These are phyloP conservation scores for Helicoverpa assulta DNA, from an alignment of 2,888 invertebrate genomes.

Conservation along the genomic window DNA sequence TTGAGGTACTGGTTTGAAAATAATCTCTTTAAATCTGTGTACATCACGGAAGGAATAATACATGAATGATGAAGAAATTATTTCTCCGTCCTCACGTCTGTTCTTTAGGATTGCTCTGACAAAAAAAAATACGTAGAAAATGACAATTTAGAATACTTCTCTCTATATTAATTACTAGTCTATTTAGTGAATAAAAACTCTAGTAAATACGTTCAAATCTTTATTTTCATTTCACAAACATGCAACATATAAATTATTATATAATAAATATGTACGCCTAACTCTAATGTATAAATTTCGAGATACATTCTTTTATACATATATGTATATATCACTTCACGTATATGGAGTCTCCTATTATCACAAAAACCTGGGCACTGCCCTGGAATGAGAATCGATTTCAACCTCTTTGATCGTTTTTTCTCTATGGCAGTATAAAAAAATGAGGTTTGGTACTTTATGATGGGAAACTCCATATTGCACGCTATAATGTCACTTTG, in stretches of 20 bases:
- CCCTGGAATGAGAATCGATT: conserved; percentile 50
- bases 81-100: no score
- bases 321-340: conserved; percentile 67
- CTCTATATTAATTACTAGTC: no score
- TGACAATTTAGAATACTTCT: no score
- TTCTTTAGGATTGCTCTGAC: no score
- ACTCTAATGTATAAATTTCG: conserved; percentile 78
- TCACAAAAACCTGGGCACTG: conserved; percentile 45
- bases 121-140: no score
- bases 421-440: conserved; percentile 37
- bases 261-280: conserved; percentile 85
- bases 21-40: neutral
- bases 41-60: neutral
- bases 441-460: conserved; percentile 40
- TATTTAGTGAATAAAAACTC: conserved; percentile 27
- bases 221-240: conserved; percentile 75
- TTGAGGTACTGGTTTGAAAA: no score
- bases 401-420: conserved; percentile 33
- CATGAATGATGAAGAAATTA: no score
- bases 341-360: conserved; percentile 39
- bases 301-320: conserved; percentile 80
- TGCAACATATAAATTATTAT: conserved; percentile 75
- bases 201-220: conserved; percentile 60
- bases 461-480: conserved; percentile 38
- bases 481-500: conserved; percentile 69